phyloP scores from a whole-genome alignment of 1,140 invertebrate species.

The Hestina assimilis region DNA sequence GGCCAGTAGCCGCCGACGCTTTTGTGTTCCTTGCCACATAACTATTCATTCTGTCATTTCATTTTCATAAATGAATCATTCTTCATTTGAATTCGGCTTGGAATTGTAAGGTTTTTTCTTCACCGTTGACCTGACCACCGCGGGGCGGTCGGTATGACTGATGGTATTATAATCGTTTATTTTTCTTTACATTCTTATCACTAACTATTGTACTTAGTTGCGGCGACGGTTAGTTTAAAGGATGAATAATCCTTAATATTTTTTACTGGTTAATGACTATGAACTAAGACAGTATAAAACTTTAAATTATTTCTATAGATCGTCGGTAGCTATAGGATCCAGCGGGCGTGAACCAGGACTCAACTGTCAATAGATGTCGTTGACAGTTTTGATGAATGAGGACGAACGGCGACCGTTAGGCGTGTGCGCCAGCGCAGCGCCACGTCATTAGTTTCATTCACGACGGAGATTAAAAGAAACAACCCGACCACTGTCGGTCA shows the following conservation, averaged over 20 bases:
- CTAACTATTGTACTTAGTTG: conserved; percentile 53
- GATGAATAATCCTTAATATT: conserved; percentile 18
- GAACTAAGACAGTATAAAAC: not conserved
- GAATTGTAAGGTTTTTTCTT: conserved; percentile 68
- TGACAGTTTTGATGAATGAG: conserved; percentile 75
- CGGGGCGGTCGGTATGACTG: conserved; percentile 63
- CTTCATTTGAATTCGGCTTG: conserved; percentile 69
- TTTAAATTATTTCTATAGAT: not conserved
- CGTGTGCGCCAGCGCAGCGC: conserved; percentile 47
- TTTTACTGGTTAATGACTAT: conserved; percentile 7
- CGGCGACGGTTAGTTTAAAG: conserved; percentile 21
- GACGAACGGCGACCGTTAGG: conserved; percentile 61
- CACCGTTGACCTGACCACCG: conserved; percentile 69
- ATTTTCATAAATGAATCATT: conserved; percentile 77
- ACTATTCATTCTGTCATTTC: conserved; percentile 75
- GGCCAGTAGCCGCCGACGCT: conserved; percentile 56
- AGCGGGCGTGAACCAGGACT: conserved; percentile 60
- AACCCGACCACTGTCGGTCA: conserved; percentile 49
- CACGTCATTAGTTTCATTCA: conserved; percentile 67
- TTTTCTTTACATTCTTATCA: conserved; percentile 73
- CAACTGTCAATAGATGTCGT: conserved; percentile 73
- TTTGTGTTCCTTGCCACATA: conserved; percentile 53
- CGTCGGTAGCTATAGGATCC: conserved; percentile 4
- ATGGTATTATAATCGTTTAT: conserved; percentile 76
- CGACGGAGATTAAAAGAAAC: conserved; percentile 65